Evolutionary conservation across 2,888 invertebrate species (phyloP).

Genomic region (Drosophila mercatorum): DNA sequence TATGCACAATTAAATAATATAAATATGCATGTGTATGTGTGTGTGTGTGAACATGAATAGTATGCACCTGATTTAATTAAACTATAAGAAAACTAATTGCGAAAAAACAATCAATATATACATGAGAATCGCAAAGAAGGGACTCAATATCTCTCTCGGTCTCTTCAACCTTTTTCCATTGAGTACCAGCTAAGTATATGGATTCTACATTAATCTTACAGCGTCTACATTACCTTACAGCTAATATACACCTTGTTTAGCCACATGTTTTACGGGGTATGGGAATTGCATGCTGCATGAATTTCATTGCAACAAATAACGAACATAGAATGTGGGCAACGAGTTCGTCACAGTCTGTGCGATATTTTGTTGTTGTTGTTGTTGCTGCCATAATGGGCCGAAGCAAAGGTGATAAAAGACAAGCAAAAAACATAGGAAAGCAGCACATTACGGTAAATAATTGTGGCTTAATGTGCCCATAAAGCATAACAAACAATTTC

Average conservation of each 20-base stretch:
- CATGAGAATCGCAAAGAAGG: slow-evolving; percentile 5
- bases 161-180: not conserved
- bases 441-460: slow-evolving; percentile 36
- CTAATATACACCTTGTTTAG: slow-evolving; percentile 10
- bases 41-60: not conserved
- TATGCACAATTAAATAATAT: not conserved
- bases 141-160: not conserved
- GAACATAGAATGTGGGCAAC: slow-evolving; percentile 26
- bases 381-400: slow-evolving; percentile 18
- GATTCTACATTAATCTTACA: not conserved
- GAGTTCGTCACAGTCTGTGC: slow-evolving; percentile 36
- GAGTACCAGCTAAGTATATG: not conserved
- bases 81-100: not conserved
- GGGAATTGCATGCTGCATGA: slow-evolving; percentile 62
- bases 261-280: slow-evolving; percentile 21
- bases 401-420: slow-evolving; percentile 30
- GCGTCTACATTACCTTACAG: too few species aligned
- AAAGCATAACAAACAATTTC: slow-evolving; percentile 49
- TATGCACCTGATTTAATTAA: not conserved
- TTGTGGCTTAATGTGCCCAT: slow-evolving; percentile 41
- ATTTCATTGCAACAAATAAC: slow-evolving; percentile 40
- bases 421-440: slow-evolving; percentile 10
- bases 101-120: not conserved
- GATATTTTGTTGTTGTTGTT: slow-evolving; percentile 23
- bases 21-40: not conserved